Percentiles rank a stretch among this genome's conserved stretches.
These are phyloP conservation scores for Brachionus calyciflorus DNA, from an alignment of 1,140 invertebrate genomes.

Conservation along the genomic window DNA sequence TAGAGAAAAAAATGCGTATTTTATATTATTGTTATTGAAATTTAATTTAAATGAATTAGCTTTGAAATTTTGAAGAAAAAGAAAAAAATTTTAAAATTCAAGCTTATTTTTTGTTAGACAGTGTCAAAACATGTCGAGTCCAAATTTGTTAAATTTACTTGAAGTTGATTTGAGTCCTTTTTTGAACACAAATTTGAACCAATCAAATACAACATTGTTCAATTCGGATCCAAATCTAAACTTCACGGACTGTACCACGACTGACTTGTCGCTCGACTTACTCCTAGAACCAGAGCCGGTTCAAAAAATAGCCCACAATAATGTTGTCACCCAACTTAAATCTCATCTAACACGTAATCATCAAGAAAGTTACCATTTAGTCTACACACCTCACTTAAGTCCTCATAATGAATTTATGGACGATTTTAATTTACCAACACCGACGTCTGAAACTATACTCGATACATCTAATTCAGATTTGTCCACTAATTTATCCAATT, in stretches of 20 bases:
- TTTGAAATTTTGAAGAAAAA: no score
- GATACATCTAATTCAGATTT: constrained; percentile 13
- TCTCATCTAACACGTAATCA: background rate
- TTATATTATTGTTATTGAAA: constrained; percentile 31
- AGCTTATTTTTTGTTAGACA: background rate
- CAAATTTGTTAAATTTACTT: constrained; percentile 22
- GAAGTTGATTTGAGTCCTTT: constrained; percentile 11
- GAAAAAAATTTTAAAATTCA: background rate
- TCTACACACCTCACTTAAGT: background rate
- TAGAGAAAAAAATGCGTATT: constrained; percentile 21
- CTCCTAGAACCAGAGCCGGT: constrained; percentile 35
- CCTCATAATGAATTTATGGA: background rate
- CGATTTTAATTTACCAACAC: constrained; percentile 17
- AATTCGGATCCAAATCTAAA: background rate
- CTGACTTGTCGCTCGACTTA: constrained; percentile 1
- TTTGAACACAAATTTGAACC: background rate
- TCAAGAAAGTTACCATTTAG: background rate
- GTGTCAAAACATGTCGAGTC: constrained; percentile 19
- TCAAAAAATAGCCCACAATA: background rate
- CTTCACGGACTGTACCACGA: background rate
- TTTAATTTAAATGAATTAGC: no score
- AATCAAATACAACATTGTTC: constrained; percentile 2
- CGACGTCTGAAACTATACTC: constrained; percentile 11
- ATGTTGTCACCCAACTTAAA: constrained; percentile 10
- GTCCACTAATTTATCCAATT: background rate